A percentile compares a stretch with the other conserved stretches of the same genome.
Evolutionary conservation across 2,888 invertebrate genomes (phyloP).

Genomic region (Epinotia nisella): DNA sequence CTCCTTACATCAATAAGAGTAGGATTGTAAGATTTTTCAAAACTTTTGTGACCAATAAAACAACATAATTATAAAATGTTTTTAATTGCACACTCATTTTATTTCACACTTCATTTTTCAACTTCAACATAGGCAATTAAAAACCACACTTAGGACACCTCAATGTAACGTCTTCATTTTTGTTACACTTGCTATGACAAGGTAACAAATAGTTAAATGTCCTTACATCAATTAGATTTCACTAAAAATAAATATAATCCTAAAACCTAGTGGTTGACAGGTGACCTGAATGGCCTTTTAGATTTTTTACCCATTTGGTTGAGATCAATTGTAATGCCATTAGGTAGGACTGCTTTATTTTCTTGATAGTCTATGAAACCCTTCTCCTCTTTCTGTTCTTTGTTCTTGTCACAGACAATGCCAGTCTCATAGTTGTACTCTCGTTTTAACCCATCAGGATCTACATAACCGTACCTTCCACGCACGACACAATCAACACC

Average conservation of each 20-base stretch:
- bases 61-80: constrained; percentile 29
- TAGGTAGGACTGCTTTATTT: constrained; percentile 89
- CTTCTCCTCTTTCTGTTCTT: constrained; percentile 82
- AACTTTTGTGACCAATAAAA: constrained; percentile 24
- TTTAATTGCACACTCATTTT: constrained; percentile 51
- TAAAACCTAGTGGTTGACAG: constrained; percentile 76
- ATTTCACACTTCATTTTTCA: constrained; percentile 58
- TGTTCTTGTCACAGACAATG: constrained; percentile 87
- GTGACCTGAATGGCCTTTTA: constrained; percentile 86
- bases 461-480: constrained; percentile 93
- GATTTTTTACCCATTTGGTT: constrained; percentile 89
- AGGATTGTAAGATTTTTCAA: background rate
- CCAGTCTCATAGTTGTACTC: constrained; percentile 94
- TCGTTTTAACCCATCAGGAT: constrained; percentile 92
- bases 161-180: constrained; percentile 56
- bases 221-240: constrained; percentile 68
- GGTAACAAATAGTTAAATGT: constrained; percentile 61
- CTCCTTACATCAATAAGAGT: too few relatives aligned
- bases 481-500: constrained; percentile 91
- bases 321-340: constrained; percentile 89
- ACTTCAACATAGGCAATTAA: constrained; percentile 55
- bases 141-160: constrained; percentile 49
- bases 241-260: constrained; percentile 78
- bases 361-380: constrained; percentile 90
- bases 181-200: constrained; percentile 66